A percentile compares a stretch with the other conserved stretches of the same genome.
These are phyloP conservation scores for Lepidurus couesii DNA, from an alignment of 1,140 invertebrate genomes.

Conservation along the genomic window DNA sequence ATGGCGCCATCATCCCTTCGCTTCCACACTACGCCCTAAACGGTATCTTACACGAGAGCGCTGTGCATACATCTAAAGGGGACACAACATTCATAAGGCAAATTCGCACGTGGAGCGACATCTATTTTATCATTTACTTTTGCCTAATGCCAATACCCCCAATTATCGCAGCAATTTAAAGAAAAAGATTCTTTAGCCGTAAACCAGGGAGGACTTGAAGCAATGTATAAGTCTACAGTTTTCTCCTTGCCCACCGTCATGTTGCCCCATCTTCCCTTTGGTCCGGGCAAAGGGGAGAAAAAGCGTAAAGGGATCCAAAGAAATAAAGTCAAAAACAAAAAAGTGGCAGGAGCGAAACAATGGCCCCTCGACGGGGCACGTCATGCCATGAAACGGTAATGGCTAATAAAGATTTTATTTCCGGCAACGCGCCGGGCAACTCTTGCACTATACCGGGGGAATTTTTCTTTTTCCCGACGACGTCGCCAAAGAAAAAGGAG, in stretches of 20 bases:
- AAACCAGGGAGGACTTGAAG: background rate
- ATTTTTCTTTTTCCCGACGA: background rate
- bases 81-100: too few species aligned
- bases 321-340: constrained; percentile 26
- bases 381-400: constrained; percentile 31
- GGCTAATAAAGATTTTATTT: constrained; percentile 33
- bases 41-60: too few species aligned
- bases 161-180: too few species aligned
- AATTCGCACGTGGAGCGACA: too few species aligned
- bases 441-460: background rate
- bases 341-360: constrained; percentile 28
- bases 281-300: background rate
- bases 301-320: background rate
- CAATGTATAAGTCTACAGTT: background rate
- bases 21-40: too few species aligned
- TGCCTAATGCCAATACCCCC: too few species aligned
- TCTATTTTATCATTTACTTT: too few species aligned
- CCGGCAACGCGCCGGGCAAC: constrained; percentile 20
- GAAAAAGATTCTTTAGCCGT: too few species aligned
- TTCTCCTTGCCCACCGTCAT: background rate
- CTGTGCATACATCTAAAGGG: too few species aligned
- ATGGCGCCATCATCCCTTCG: too few species aligned
- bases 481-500: constrained; percentile 2
- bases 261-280: background rate
- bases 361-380: constrained; percentile 28